phyloP scores from a whole-genome alignment of 2,888 invertebrate genomes.

The Tortricodes alternella region DNA sequence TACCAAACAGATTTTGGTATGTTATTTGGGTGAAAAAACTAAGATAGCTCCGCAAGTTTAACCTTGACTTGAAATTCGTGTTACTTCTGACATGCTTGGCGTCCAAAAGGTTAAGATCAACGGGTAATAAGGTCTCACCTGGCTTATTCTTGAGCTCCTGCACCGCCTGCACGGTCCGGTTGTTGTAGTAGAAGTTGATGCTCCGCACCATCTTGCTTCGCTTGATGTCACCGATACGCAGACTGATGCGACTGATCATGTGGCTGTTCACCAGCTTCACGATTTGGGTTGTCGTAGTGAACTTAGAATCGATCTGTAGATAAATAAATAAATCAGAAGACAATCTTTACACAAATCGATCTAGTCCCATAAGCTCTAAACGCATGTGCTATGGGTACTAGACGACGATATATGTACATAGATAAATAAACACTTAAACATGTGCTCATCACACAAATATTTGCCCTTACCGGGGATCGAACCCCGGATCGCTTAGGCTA shows the following conservation, averaged over 20 bases:
- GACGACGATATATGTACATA: no score
- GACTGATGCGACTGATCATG: slow-evolving; percentile 95
- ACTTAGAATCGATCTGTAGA: slow-evolving; percentile 94
- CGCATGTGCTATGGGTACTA: no score
- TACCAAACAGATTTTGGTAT: no score
- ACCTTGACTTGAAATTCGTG: no score
- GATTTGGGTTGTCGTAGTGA: slow-evolving; percentile 98
- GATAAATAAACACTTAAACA: no score
- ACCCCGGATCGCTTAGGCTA: no score
- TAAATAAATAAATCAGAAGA: not conserved
- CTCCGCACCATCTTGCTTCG: slow-evolving; percentile 98
- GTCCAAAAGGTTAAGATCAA: no score
- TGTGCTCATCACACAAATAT: no score
- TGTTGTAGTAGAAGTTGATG: slow-evolving; percentile 98
- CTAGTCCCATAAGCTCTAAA: not conserved
- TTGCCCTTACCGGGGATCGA: no score
- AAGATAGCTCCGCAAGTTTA: no score
- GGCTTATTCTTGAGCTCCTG: slow-evolving; percentile 98
- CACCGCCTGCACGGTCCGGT: slow-evolving; percentile 96
- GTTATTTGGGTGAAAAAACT: no score
- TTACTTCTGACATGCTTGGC: no score
- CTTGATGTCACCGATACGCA: slow-evolving; percentile 97
- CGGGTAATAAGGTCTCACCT: slow-evolving; percentile 63
- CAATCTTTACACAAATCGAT: not conserved
- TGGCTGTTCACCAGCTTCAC: slow-evolving; percentile 97